Percentiles rank a stretch among this genome's conserved stretches.
Conservation (phyloP, 2,797 vertebrate genomes). For the Sarcoramphus papa region DNA sequence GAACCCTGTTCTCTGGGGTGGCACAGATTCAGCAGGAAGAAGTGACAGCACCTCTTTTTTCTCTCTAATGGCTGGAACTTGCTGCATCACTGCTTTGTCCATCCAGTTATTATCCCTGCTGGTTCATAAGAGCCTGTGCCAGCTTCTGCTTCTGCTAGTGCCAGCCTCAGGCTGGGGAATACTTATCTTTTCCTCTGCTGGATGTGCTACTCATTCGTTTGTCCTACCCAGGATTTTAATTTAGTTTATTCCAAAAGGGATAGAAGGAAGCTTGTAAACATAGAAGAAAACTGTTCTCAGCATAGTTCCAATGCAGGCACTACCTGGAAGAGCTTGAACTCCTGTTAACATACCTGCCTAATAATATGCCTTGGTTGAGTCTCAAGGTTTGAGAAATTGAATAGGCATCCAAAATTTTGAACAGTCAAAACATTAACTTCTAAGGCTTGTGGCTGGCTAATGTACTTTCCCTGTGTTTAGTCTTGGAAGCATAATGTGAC, state of each 20-base stretch:
- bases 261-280: neutral
- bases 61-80: neutral
- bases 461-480: neutral
- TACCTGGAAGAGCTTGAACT: neutral
- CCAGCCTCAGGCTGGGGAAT: neutral
- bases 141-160: neutral
- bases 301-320: neutral
- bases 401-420: neutral
- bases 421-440: neutral
- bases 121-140: neutral
- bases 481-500: neutral
- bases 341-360: neutral
- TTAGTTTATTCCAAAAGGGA: neutral
- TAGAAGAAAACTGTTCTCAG: neutral
- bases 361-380: neutral
- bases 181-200: neutral
- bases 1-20: neutral
- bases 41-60: neutral
- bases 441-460: neutral
- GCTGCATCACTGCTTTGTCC: neutral
- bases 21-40: neutral
- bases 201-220: neutral
- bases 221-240: neutral
- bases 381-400: neutral
- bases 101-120: neutral